Evolutionary conservation across 2,888 invertebrate species (phyloP), one percentile per base, ranked within the genome.

Genomic region (Athetis lepigone): DNA sequence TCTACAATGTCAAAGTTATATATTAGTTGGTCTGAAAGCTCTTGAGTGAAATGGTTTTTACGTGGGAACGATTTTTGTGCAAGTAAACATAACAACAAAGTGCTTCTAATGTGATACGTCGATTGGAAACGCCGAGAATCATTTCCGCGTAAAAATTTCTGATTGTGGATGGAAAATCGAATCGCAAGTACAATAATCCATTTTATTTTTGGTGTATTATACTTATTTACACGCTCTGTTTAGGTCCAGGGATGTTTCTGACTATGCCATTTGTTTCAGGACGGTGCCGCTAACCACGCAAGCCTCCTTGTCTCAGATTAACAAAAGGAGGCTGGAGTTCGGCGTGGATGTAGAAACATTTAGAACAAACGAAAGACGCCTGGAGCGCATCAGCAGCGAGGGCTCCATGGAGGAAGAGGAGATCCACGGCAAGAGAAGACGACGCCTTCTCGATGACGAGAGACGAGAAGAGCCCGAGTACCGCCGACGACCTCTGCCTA

Each of bases 321-420:
- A 96, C 93, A 97, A 97, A 89, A 95, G 97, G 88, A 96, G 97
- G 89, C 92, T 97, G 83, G 97, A 97, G 84, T 95, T 95, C 64
- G 96, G 96, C 67, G 93, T 95, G 70, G 95, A 95, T 88, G 91
- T 95, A 80, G 95, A 95, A 80, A 87, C 94, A 16, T 93, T 93
- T 80, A 88, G 93, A 75, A 79, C 89, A 58, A 91, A 84, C 80
- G 93, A 94, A 67, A 87, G 93, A 81, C 88, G 91, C 33, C 74
- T 83, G 56, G 90, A 89, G 82, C 86, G 87, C 72, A 75, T 85
- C 75, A 77, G 92, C 84, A 90, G 88, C 81, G 85, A 89, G 80
- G 92, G 91, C 85, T 95, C 95, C 80, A 92, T 92, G 87, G 92
- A 94, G 57, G 95, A 95, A 42, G 93, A 94, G 47, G 92, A 90